These are phyloP conservation scores for Mimas tiliae DNA, from an alignment of 2,888 invertebrate genomes.

Conservation along the genomic window DNA sequence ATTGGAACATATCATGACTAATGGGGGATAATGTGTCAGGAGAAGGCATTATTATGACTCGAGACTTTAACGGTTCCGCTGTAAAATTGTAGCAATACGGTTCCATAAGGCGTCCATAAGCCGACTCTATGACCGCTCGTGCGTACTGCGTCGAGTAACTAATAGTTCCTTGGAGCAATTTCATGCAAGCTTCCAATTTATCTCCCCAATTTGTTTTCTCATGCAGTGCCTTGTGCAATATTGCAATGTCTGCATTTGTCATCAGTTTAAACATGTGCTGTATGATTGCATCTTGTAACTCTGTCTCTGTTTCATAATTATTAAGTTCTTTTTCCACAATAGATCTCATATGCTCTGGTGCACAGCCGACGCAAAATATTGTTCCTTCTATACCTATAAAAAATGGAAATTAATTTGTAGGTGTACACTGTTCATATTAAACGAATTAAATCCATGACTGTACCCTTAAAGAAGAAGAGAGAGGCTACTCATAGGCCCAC, in stretches of 20 bases:
- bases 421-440: not conserved
- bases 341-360: conserved; percentile 48
- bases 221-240: conserved; percentile 37
- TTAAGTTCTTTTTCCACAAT: conserved; percentile 41
- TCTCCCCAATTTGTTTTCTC: conserved; percentile 43
- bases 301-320: conserved; percentile 37
- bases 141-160: conserved; percentile 52
- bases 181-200: conserved; percentile 48
- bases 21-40: not conserved
- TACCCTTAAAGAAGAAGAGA: too few species aligned
- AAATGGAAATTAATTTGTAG: not conserved
- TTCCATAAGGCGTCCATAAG: conserved; percentile 45
- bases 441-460: too few species aligned
- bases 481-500: too few species aligned
- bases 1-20: conserved; percentile 32
- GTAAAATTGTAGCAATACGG: conserved; percentile 36
- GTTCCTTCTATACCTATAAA: conserved; percentile 57
- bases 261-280: conserved; percentile 51
- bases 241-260: conserved; percentile 35
- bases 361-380: conserved; percentile 59
- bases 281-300: conserved; percentile 47
- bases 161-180: conserved; percentile 44
- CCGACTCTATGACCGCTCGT: conserved; percentile 46
- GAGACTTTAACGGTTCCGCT: conserved; percentile 43
- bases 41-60: conserved; percentile 41